These are phyloP conservation scores for Alcedo atthis DNA, from an alignment of 2,797 vertebrate species.

Conservation along the genomic window DNA sequence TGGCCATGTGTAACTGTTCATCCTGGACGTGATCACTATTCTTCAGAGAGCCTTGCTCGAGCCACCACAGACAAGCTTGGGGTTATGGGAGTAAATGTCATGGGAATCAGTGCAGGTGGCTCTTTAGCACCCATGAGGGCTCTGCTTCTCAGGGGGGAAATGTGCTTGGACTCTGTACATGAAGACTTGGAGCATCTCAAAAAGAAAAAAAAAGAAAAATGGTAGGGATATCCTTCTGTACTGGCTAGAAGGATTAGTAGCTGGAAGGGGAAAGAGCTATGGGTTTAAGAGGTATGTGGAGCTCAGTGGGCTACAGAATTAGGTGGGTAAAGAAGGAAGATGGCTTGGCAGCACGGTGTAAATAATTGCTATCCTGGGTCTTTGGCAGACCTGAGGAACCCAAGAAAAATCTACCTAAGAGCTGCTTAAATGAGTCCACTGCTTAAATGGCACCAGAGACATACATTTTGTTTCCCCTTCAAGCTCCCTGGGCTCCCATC, in stretches of 20 bases:
- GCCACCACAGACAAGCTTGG: neutral
- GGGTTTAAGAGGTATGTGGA: neutral
- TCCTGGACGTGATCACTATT: neutral
- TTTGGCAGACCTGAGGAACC: neutral
- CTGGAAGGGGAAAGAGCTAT: neutral
- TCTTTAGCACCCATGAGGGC: neutral
- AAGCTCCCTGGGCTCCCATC: neutral
- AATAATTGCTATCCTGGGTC: neutral
- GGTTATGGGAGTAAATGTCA: neutral
- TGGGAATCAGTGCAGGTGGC: fast-evolving
- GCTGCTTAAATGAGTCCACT: neutral
- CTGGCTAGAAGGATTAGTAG: neutral
- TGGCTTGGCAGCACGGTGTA: fast-evolving
- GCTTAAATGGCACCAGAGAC: neutral
- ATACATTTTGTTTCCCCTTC: neutral
- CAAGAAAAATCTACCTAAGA: neutral
- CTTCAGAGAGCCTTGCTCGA: neutral
- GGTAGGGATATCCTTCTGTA: neutral
- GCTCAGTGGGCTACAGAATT: neutral
- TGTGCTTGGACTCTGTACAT: neutral
- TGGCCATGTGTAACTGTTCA: neutral
- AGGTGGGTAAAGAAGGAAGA: neutral
- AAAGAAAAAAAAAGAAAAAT: neutral
- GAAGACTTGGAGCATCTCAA: neutral
- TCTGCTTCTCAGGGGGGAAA: neutral